A percentile compares a stretch with the other conserved stretches of the same genome.
Conservation (phyloP, 2,797 vertebrate genomes). For the Mus minutoides region DNA sequence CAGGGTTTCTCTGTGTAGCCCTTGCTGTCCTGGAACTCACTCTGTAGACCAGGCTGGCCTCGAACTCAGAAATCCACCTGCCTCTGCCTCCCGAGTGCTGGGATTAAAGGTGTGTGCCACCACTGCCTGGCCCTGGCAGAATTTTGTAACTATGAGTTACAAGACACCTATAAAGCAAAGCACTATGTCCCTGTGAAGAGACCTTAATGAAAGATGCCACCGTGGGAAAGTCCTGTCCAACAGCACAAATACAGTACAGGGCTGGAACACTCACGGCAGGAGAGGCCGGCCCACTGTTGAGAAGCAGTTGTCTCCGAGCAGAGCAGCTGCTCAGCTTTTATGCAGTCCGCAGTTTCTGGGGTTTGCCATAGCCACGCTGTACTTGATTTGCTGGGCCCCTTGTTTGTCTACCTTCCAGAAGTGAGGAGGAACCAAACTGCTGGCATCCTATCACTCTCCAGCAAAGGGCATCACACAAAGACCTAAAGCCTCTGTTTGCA, state of each 20-base stretch:
- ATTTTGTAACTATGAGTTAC: not conserved
- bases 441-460: not conserved
- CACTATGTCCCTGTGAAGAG: accelerated
- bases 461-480: not conserved
- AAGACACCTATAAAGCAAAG: accelerated
- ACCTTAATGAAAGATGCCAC: not conserved
- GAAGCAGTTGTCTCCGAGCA: not conserved
- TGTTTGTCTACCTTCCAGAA: not conserved
- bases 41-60: too few relatives aligned
- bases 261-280: not conserved
- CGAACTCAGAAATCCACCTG: too few relatives aligned
- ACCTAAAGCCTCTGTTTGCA: not conserved
- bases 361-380: not conserved
- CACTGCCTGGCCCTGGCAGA: not conserved
- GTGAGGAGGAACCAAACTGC: not conserved
- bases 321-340: too few relatives aligned
- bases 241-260: not conserved
- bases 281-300: too few relatives aligned
- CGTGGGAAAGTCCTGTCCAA: not conserved
- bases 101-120: too few relatives aligned
- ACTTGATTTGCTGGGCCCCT: not conserved
- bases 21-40: too few relatives aligned
- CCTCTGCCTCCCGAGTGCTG: too few relatives aligned
- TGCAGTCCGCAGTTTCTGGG: not conserved
- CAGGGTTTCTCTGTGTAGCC: too few relatives aligned